Evolutionary conservation across 2,888 invertebrate species (phyloP), one percentile per base, ranked within the genome.

Genomic region (Hoplodrina ambigua): DNA sequence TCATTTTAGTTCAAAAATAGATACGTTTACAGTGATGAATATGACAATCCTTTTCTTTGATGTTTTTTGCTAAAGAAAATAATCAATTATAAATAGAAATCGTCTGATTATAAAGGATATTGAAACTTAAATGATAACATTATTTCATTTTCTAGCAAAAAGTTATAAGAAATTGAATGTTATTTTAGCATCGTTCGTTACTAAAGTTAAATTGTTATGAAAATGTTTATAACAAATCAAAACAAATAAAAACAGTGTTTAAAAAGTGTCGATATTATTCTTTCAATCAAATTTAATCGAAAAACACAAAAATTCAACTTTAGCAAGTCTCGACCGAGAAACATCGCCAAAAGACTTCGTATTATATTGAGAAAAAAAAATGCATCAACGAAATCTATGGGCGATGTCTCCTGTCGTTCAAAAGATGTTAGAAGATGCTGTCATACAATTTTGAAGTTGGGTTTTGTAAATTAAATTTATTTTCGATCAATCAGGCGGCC

Each of bases 381-480:
- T 57, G 71, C 69, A 1, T 53, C 41, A 33, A 25, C 65, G 64
- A 77, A 52, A 61, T 54, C 1, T 50, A 74, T 52, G 33, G 80
- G 46, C 69, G 72, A 75, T 67, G 81, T 65, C 19, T 69, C 59
- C 73, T 66, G 62, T 56, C 11, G 59, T 69, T 37, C 7, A 11
- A 0, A 19, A 55, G 62, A 44, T 66, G 55, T 44, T 62, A 46
- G 13, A 41, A 53, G 44, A 72, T 44, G 49, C 54, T 55, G 20
- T 30, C 17, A 17, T 30, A 57, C 13, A 37, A 57, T 49, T 67
- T 60, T 33, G 41, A 69, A 80, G 65, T 66, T 67, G 80, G 80
- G 81, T 80, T 79, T 79, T 79, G 80, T 69, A 53, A 71, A 63
- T 65, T 44, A 71, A 64, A 73, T 52, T 53, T 63, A 70, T 58